Conservation (phyloP, 2,888 invertebrate genomes). For the Nephrotoma guestfalica region DNA sequence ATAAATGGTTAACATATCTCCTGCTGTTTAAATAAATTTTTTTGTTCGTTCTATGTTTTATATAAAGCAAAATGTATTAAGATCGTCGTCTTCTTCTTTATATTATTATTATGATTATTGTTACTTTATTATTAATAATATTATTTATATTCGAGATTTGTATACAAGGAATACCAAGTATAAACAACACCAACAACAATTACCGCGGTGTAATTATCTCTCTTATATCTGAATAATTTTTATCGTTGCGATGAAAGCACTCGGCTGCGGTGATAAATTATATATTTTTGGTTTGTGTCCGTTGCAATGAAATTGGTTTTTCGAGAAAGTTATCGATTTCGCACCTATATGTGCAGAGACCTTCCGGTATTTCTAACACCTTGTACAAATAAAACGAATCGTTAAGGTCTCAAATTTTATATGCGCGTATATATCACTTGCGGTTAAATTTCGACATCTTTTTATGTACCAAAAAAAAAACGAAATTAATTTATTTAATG, state of each 20-base stretch:
- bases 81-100: not conserved
- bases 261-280: not conserved
- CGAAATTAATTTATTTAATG: not conserved
- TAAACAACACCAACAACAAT: not conserved
- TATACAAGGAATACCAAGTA: not conserved
- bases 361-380: not conserved
- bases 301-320: too few species aligned
- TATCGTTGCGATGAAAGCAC: not conserved
- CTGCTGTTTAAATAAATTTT: not conserved
- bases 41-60: not conserved
- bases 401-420: not conserved
- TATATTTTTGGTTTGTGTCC: not conserved
- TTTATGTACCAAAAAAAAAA: not conserved
- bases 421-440: not conserved
- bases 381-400: too few species aligned
- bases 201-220: not conserved
- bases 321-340: not conserved
- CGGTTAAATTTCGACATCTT: not conserved
- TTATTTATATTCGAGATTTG: not conserved
- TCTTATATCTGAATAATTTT: not conserved
- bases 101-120: not conserved
- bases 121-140: not conserved
- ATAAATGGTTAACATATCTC: conserved; percentile 4
- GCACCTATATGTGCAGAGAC: not conserved
- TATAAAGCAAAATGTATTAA: not conserved